Evolutionary conservation across 2,888 invertebrate species (phyloP).

Genomic region (Spisula subtruncata): DNA sequence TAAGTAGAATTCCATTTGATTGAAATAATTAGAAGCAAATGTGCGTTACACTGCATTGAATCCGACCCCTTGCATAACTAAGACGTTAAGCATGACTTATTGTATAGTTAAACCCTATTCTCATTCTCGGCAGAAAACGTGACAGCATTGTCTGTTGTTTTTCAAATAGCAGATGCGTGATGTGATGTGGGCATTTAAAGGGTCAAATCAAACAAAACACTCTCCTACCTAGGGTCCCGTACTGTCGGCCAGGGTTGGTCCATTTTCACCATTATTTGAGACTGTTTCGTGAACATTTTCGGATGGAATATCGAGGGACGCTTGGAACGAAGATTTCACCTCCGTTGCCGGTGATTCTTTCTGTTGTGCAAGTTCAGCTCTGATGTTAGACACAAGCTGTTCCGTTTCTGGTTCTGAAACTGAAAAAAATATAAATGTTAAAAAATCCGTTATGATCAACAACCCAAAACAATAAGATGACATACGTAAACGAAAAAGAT

Average conservation of each 20-base stretch:
- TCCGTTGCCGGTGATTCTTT: conserved; percentile 49
- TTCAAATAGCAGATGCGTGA: too few relatives aligned
- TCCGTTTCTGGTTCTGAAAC: conserved; percentile 62
- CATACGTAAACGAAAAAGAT: too few relatives aligned
- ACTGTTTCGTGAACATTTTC: conserved; percentile 63
- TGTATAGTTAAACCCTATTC: too few relatives aligned
- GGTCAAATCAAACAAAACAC: too few relatives aligned
- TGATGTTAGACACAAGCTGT: conserved; percentile 64
- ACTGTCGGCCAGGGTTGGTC: not conserved
- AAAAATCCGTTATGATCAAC: not conserved
- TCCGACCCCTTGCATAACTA: too few relatives aligned
- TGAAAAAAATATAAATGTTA: conserved; percentile 33
- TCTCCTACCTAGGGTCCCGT: not conserved
- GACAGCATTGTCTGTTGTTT: too few relatives aligned
- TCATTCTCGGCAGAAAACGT: too few relatives aligned
- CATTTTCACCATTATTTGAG: conserved; percentile 22
- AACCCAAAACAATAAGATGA: not conserved
- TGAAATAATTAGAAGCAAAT: too few relatives aligned
- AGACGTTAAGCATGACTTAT: too few relatives aligned
- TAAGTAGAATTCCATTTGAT: too few relatives aligned
- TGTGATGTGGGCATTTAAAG: too few relatives aligned
- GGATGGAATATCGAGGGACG: conserved; percentile 65
- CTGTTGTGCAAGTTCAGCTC: conserved; percentile 58
- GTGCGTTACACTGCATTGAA: too few relatives aligned
- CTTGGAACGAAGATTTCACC: conserved; percentile 56